These are phyloP conservation scores for Gadus macrocephalus DNA, from an alignment of 2,113 vertebrate genomes.

Conservation along the genomic window DNA sequence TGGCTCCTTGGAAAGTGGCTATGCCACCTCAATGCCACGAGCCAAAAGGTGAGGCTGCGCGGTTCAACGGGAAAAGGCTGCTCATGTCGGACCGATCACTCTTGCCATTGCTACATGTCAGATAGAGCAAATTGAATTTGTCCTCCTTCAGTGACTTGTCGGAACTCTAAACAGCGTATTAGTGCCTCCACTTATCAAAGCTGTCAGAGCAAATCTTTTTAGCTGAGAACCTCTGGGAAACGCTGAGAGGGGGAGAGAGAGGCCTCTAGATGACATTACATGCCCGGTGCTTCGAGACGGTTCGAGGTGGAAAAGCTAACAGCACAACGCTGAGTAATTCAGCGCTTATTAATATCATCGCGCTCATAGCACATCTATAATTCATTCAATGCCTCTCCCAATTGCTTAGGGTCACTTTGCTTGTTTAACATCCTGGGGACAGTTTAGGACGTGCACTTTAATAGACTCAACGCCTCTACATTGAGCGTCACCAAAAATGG, in stretches of 20 bases:
- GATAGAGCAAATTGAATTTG: constrained; percentile 76
- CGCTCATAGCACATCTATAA: too few relatives aligned
- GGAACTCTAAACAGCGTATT: constrained; percentile 71
- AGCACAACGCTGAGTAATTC: not conserved
- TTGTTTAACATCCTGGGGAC: too few relatives aligned
- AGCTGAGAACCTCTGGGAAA: constrained; percentile 48
- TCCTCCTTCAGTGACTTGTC: constrained; percentile 68
- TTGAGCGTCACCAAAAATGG: too few relatives aligned
- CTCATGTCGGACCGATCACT: constrained; percentile 59
- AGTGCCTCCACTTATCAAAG: constrained; percentile 73
- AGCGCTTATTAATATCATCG: too few relatives aligned
- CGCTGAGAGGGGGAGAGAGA: constrained; percentile 19
- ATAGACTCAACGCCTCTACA: too few relatives aligned
- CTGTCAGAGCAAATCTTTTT: constrained; percentile 70
- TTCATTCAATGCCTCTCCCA: too few relatives aligned
- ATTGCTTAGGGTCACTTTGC: too few relatives aligned
- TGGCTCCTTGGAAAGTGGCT: constrained; percentile 58
- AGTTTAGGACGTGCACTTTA: too few relatives aligned
- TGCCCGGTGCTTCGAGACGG: not conserved
- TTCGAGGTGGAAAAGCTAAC: not conserved
- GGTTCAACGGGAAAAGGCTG: constrained; percentile 47
- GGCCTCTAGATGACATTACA: constrained; percentile 42
- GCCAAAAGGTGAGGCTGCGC: constrained; percentile 61
- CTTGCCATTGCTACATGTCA: constrained; percentile 68
- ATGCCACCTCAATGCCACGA: constrained; percentile 56